A percentile compares a stretch with the other conserved stretches of the same genome.
These are phyloP conservation scores for Sprattus sprattus DNA, from an alignment of 2,113 vertebrate species.

Conservation along the genomic window DNA sequence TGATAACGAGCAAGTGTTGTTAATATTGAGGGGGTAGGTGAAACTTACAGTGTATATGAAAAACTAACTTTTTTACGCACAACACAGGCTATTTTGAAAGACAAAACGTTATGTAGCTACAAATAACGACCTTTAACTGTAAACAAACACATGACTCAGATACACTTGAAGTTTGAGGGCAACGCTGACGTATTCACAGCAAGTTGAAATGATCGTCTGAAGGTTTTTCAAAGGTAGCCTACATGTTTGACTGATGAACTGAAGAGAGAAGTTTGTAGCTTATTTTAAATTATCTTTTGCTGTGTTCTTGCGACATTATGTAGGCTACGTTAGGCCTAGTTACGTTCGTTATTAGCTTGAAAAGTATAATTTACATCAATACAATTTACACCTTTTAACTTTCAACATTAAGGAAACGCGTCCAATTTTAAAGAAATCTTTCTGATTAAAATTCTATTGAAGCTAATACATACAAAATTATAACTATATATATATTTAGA, in stretches of 20 bases:
- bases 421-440: not conserved
- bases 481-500: not conserved
- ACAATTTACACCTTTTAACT: not conserved
- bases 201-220: not conserved
- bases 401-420: not conserved
- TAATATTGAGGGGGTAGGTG: not conserved
- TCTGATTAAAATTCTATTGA: not conserved
- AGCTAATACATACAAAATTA: not conserved
- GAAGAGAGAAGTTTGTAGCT: not conserved
- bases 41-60: not conserved
- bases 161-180: not conserved
- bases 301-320: not conserved
- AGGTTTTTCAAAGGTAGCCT: not conserved
- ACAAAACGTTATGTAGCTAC: constrained; percentile 11
- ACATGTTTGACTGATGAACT: not conserved
- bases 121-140: constrained; percentile 13
- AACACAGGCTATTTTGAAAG: not conserved
- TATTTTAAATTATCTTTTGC: not conserved
- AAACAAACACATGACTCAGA: not conserved
- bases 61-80: not conserved
- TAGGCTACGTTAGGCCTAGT: not conserved
- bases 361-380: not conserved
- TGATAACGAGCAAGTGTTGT: not conserved
- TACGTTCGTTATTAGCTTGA: not conserved
- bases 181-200: constrained; percentile 11